Conservation (phyloP, 2,888 invertebrate species). For the Synanthedon myopaeformis region DNA sequence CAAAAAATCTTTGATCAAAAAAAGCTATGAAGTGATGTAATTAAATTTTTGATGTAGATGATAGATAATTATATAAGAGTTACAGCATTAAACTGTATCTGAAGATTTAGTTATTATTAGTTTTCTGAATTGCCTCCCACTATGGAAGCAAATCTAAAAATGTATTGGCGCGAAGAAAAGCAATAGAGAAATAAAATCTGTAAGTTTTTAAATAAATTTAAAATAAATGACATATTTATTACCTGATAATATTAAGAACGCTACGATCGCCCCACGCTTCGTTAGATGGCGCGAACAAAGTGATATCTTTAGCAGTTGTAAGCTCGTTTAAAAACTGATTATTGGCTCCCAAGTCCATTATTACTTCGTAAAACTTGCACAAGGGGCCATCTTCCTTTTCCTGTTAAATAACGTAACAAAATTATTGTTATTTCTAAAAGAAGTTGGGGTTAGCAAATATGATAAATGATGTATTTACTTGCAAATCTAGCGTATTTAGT, state of each 20-base stretch:
- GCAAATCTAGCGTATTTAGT: no score
- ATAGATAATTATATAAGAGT: no score
- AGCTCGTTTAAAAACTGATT: conserved; percentile 77
- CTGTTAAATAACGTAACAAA: conserved; percentile 19
- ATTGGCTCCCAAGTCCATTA: conserved; percentile 80
- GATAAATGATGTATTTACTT: no score
- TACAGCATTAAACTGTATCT: no score
- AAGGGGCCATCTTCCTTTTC: conserved; percentile 73
- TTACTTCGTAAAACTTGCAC: conserved; percentile 84
- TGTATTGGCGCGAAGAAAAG: not conserved
- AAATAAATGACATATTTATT: conserved; percentile 6
- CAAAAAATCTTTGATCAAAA: no score
- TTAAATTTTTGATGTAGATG: no score
- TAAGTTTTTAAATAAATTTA: not conserved
- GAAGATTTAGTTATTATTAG: no score
- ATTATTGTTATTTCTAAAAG: not conserved
- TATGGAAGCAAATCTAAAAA: not conserved
- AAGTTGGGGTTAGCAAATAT: no score
- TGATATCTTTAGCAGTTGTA: conserved; percentile 78
- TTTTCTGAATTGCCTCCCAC: no score
- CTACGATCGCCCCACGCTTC: conserved; percentile 84
- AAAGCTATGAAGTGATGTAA: no score
- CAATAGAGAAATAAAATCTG: not conserved
- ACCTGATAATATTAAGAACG: conserved; percentile 77
- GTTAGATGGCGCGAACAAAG: conserved; percentile 91